phyloP scores from a whole-genome alignment of 2,797 vertebrate genomes.

The Pterois miles region DNA sequence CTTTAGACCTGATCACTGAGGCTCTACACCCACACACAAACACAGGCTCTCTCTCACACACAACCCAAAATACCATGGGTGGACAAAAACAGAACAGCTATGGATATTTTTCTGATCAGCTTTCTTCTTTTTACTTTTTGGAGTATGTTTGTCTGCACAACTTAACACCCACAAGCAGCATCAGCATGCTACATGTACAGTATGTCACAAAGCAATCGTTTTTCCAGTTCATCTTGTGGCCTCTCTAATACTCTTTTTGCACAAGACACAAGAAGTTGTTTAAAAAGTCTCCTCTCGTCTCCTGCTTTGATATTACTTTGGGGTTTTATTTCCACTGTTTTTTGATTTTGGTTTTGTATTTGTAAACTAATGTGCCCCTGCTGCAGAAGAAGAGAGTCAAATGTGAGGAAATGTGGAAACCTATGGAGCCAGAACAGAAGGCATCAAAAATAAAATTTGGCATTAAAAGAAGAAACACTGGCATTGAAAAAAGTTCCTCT shows the following conservation, averaged over 20 bases:
- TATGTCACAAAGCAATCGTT: not conserved
- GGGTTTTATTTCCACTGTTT: not conserved
- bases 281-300: not conserved
- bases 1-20: conserved; percentile 76
- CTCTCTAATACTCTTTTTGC: not conserved
- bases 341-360: conserved; percentile 1
- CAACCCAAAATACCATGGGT: conserved; percentile 32
- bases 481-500: not conserved
- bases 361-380: not conserved
- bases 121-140: conserved; percentile 11
- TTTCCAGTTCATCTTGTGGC: not conserved
- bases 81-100: conserved; percentile 31
- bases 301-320: not conserved
- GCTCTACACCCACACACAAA: conserved; percentile 46
- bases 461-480: not conserved
- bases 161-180: not conserved
- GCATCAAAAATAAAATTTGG: not conserved
- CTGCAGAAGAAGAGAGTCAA: not conserved
- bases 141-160: not conserved
- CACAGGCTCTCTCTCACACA: not conserved
- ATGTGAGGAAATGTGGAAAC: not conserved
- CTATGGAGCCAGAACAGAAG: not conserved
- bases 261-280: not conserved
- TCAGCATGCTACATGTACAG: not conserved
- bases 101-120: conserved; percentile 20